Conservation (phyloP, 2,113 vertebrate genomes). For the Sceloporus tristichus region DNA sequence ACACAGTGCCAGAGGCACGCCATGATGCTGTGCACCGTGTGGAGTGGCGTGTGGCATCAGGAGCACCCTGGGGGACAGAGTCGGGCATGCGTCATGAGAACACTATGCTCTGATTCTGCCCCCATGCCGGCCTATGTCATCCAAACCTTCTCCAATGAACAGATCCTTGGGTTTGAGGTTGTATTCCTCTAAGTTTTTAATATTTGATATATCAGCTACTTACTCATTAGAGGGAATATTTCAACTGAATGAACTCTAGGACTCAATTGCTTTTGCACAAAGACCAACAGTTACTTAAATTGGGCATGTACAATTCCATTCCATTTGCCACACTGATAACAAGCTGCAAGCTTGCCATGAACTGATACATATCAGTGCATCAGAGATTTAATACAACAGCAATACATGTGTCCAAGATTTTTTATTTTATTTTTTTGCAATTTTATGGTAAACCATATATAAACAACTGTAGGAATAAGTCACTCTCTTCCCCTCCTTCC, state of each 20-base stretch:
- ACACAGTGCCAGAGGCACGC: too few relatives aligned
- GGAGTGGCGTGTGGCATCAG: too few relatives aligned
- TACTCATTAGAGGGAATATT: neutral
- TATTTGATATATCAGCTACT: neutral
- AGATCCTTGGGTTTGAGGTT: neutral
- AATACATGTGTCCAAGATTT: slow-evolving; percentile 4
- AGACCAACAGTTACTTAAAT: neutral
- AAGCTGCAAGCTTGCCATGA: slow-evolving; percentile 6
- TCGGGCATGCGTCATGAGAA: too few relatives aligned
- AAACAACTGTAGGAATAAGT: slow-evolving; percentile 21
- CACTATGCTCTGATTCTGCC: too few relatives aligned
- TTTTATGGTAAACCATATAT: slow-evolving; percentile 29
- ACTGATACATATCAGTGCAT: neutral
- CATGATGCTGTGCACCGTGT: too few relatives aligned
- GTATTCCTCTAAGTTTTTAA: slow-evolving; percentile 2
- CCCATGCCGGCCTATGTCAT: too few relatives aligned
- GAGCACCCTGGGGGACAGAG: too few relatives aligned
- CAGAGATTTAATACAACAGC: slow-evolving; percentile 19
- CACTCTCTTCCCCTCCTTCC: neutral
- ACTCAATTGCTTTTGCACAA: neutral
- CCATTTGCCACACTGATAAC: slow-evolving; percentile 9
- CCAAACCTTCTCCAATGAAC: neutral
- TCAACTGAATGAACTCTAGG: slow-evolving; percentile 3
- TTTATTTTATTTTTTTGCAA: neutral
- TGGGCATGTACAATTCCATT: slow-evolving; percentile 24